Conservation (phyloP, 2,113 vertebrate species). For the Mesocricetus auratus region DNA sequence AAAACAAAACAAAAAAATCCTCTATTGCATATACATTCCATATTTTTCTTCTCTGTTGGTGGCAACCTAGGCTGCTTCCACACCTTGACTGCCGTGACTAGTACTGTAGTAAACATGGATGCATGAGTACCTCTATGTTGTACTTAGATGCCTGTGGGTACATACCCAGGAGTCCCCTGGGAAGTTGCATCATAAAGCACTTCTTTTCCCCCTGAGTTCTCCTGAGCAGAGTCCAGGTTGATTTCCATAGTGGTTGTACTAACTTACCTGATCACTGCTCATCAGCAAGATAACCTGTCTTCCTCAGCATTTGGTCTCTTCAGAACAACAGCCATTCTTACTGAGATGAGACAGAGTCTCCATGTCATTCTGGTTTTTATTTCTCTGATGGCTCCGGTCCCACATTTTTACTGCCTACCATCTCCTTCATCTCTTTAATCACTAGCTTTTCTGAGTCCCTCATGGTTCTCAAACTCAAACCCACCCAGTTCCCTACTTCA, state of each 20-base stretch:
- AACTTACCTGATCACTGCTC: too few species aligned
- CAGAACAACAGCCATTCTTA: neutral
- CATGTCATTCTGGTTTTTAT: neutral
- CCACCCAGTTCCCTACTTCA: neutral
- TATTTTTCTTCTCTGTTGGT: neutral
- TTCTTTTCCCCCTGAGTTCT: neutral
- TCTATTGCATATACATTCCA: neutral
- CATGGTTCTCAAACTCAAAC: neutral
- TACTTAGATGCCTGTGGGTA: too few species aligned
- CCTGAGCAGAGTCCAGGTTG: neutral
- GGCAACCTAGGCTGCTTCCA: neutral
- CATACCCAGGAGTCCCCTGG: neutral
- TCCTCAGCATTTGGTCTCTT: neutral
- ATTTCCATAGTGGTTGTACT: neutral
- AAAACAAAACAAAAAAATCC: neutral
- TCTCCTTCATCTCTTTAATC: neutral
- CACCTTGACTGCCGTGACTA: neutral
- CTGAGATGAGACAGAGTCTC: neutral
- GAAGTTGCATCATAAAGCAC: neutral
- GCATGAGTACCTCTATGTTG: neutral
- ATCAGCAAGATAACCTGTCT: accelerated
- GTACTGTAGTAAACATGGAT: neutral
- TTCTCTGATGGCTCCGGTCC: neutral
- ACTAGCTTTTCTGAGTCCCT: neutral
- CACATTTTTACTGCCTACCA: neutral